Evolutionary conservation across 2,113 vertebrate species (phyloP), one percentile per base, ranked within the genome.

Genomic region (Pluvianellus socialis): DNA sequence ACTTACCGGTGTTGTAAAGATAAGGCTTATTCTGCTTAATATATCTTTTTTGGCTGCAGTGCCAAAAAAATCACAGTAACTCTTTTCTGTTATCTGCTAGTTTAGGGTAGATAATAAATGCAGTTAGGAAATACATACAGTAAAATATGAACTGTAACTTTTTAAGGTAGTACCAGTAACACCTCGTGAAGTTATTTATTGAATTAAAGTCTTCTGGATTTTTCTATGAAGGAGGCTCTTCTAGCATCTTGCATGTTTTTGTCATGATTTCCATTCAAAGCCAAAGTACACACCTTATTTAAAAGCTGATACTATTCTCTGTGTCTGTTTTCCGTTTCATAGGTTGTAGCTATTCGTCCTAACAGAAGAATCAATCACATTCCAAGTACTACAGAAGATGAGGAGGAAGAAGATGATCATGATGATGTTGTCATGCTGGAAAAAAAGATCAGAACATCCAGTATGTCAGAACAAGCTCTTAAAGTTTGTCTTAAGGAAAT

Each of bases 401-500:
- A 98, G 3, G 98, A 98, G 30, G 99, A 99, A 3, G 99, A 99
- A 9, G 99, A 99, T 50, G 99, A 99, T 88, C 98, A 98, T 2
- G 99, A 99, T 97, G 99, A 99, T 90, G 98, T 97, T 12, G 94
- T 98, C 23, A 95, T 98, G 62, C 96, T 99, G 79, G 99, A 99
- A 96, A 99, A 98, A 94, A 99, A 99, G 95, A 98, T 99, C 12
- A 98, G 98, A 45, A 96, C 96, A 4, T 99, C 98, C 38, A 99
- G 96, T 85, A 99, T 99, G 99, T 98, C 99, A 3, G 99, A 99
- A 76, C 98, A 98, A 80, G 99, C 99, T 14, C 97, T 99, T 61
- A 98, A 97, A 97, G 98, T 99, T 94, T 99, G 99, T 85, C 88
- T 99, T 55, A 99, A 99, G 90, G 99, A 99, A 95, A 98, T 99